A percentile compares a stretch with the other conserved stretches of the same genome.
phyloP scores from a whole-genome alignment of 2,888 invertebrate genomes.

The Tryphoninae sp. region DNA sequence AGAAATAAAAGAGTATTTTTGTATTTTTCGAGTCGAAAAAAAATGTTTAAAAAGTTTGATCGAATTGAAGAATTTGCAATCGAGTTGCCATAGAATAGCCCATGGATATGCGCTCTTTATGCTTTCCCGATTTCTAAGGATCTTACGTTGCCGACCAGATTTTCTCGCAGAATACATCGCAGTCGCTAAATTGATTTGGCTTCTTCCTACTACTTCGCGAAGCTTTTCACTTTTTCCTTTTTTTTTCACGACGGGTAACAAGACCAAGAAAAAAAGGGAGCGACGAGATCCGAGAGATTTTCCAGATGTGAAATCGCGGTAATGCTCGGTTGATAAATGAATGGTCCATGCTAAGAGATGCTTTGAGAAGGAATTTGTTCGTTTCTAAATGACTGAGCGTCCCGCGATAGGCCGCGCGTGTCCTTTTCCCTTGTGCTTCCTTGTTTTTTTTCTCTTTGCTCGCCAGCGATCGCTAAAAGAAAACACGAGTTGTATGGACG shows the following conservation, averaged over 20 bases:
- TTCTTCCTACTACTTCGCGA: slow-evolving; percentile 44
- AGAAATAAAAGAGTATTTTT: neutral
- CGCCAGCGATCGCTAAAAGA: slow-evolving; percentile 20
- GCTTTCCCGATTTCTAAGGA: slow-evolving; percentile 74
- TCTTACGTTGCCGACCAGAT: slow-evolving; percentile 75
- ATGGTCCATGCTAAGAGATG: slow-evolving; percentile 30
- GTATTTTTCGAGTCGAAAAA: neutral
- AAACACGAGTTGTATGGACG: slow-evolving; percentile 18
- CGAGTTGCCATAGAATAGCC: slow-evolving; percentile 6
- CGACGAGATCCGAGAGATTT: slow-evolving; percentile 44
- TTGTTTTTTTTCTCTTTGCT: slow-evolving; percentile 2
- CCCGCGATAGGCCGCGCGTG: neutral
- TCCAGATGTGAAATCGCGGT: slow-evolving; percentile 50
- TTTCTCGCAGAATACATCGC: slow-evolving; percentile 72
- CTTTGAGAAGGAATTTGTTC: slow-evolving; percentile 44
- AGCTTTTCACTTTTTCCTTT: slow-evolving; percentile 41
- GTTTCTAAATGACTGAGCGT: slow-evolving; percentile 43
- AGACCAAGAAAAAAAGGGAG: slow-evolving; percentile 19
- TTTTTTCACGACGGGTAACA: slow-evolving; percentile 6
- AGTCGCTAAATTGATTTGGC: slow-evolving; percentile 60
- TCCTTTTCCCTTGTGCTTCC: slow-evolving; percentile 17
- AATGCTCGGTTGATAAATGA: slow-evolving; percentile 58
- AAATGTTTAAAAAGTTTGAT: neutral
- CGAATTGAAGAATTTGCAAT: neutral
- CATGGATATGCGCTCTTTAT: slow-evolving; percentile 70